Percentiles rank a stretch among this genome's conserved stretches.
Evolutionary conservation across 2,797 vertebrate genomes (phyloP).

Genomic region (Pempheris klunzingeri): DNA sequence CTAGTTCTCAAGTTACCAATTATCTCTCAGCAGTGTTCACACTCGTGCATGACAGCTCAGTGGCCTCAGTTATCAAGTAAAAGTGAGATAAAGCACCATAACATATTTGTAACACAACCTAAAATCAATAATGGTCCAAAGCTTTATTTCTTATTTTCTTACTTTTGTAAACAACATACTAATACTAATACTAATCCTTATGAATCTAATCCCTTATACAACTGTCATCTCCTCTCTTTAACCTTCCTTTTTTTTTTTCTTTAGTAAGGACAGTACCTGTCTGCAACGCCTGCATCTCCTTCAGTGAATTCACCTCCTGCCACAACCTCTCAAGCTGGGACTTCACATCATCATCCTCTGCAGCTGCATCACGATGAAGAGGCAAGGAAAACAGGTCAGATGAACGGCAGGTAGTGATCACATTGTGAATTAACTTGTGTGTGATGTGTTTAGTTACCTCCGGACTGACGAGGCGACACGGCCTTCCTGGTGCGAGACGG

Average conservation of each 20-base stretch:
- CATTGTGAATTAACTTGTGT: not conserved
- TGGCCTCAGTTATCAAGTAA: not conserved
- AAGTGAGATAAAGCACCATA: not conserved
- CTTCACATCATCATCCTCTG: constrained; percentile 90
- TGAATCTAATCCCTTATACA: not conserved
- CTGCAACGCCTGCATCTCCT: constrained; percentile 97
- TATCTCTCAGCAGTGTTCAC: not conserved
- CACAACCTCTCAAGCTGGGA: constrained; percentile 94
- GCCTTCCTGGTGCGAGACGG: constrained; percentile 89
- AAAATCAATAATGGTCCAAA: not conserved
- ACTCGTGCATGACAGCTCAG: not conserved
- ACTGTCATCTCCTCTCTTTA: not conserved
- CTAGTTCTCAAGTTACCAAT: not conserved
- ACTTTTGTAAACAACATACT: not conserved
- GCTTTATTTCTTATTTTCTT: not conserved
- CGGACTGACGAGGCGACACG: constrained; percentile 87
- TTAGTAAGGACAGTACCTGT: constrained; percentile 88
- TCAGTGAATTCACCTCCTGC: constrained; percentile 96
- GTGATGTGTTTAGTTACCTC: constrained; percentile 79
- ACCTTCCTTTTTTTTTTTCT: not conserved
- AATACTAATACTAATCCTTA: not conserved
- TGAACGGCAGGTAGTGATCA: not conserved
- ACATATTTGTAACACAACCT: not conserved
- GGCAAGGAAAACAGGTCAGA: constrained; percentile 34
- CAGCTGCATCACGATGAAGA: constrained; percentile 73